These are phyloP conservation scores for Rhyzopertha dominica DNA, from an alignment of 1,140 invertebrate genomes.

Conservation along the genomic window DNA sequence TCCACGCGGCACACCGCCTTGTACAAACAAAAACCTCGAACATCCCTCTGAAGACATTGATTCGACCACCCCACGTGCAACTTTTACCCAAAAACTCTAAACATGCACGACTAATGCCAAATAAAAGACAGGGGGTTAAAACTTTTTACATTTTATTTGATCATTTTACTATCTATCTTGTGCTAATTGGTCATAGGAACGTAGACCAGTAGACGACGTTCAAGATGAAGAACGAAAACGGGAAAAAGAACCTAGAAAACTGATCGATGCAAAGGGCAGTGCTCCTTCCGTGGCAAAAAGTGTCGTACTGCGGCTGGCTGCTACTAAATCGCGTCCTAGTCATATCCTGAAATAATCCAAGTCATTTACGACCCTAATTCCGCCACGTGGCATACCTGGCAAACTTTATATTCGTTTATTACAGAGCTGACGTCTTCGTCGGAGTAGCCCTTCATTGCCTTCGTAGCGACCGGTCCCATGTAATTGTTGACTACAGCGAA, in stretches of 20 bases:
- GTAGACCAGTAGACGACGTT: constrained; percentile 87
- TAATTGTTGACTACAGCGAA: constrained; percentile 90
- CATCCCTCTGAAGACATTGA: no score
- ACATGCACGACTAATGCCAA: no score
- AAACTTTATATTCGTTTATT: constrained; percentile 70
- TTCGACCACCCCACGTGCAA: no score
- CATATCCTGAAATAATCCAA: constrained; percentile 41
- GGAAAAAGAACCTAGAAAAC: constrained; percentile 81
- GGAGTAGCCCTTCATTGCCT: constrained; percentile 85
- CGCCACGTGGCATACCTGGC: no score
- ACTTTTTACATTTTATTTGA: no score
- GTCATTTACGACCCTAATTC: no score
- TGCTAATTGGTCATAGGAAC: constrained; percentile 66
- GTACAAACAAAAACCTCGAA: no score
- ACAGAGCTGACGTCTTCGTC: constrained; percentile 74
- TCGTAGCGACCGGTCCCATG: constrained; percentile 81
- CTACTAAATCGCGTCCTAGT: constrained; percentile 48
- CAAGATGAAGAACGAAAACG: constrained; percentile 80
- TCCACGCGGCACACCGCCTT: no score
- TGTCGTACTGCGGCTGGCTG: constrained; percentile 69
- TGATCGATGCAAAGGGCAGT: constrained; percentile 82
- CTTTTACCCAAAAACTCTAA: no score
- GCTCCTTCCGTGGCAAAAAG: constrained; percentile 76
- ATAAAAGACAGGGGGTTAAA: background rate
- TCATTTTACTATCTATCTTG: no score